Evolutionary conservation across 2,888 invertebrate genomes (phyloP).

Genomic region (Rhopalosiphum nymphaeae): DNA sequence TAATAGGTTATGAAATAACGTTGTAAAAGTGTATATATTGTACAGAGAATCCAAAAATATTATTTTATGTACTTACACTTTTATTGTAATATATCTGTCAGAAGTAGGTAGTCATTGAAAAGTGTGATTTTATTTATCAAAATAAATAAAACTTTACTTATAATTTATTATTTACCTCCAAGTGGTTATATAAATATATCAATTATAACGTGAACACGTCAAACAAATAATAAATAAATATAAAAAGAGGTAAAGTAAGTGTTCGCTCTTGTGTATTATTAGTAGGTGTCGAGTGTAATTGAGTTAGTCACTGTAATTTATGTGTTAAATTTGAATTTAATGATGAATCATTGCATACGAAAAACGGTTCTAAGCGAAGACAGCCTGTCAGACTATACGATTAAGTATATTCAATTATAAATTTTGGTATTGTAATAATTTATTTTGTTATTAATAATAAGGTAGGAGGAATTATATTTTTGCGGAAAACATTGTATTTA

Average conservation of each 20-base stretch:
- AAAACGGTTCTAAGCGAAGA: not conserved
- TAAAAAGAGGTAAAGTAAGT: too few relatives aligned
- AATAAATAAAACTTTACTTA: not conserved
- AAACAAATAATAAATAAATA: too few relatives aligned
- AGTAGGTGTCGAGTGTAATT: not conserved
- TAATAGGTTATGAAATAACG: not conserved
- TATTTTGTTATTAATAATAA: not conserved
- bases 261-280: too few relatives aligned
- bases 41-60: not conserved
- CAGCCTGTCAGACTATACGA: not conserved
- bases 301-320: not conserved
- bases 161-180: not conserved
- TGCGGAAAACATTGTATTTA: not conserved
- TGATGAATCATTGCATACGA: not conserved
- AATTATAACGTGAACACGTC: too few relatives aligned
- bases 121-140: not conserved
- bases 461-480: not conserved
- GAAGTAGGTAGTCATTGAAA: not conserved
- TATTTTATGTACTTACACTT: not conserved
- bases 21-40: not conserved
- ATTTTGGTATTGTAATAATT: not conserved
- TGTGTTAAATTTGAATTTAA: not conserved
- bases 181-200: not conserved
- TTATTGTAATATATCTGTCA: not conserved
- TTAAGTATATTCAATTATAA: not conserved